Base-by-base conservation (phyloP, 1,140 invertebrate genomes). In the Campoletis sonorensis region DNA sequence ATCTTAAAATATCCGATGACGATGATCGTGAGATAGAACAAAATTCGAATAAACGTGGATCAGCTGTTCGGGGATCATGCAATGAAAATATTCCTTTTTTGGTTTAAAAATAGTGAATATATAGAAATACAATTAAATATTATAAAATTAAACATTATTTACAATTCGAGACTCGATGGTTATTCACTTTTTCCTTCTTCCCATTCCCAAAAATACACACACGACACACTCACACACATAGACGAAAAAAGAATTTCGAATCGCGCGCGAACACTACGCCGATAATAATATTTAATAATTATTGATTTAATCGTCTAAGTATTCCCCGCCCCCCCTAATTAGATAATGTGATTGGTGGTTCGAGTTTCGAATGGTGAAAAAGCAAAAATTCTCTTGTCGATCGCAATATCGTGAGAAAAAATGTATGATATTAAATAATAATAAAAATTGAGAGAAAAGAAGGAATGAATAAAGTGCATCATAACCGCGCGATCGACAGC, bases 331-430 rank as follows among this genome's bases (percentile, higher is more conserved):
- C 23, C 61, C 23, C 61, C 23, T 27, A 67, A 67, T 67, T 27
- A 58, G 33, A 30, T 77, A 77, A 33, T 33, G 37, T 78, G 61
- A 61, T 58, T 61, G 26, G 18, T 40, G 54, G 54, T 58, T 58
- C 21, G 18, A 26, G 61, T 26, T 27, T 67, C 13, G 23, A 67
- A 27, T 26, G 21, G 37, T 4, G 3, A 3, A 30, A 54, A 27
- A 49, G 51, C 18, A 30, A 33, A 45, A n/a, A 40, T 37, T 73
- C 23, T 26, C 71, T 49, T 49, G 5, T 37, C 49, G 49, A 40
- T n/a, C 21, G 49, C 18, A 49, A 73, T 23, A 23, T 73, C 27
- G 37, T 49, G n/a, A 76, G 30, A 76, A 23, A 51, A 51, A 76
- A 76, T 11, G 51, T 45, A 45, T 45, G 13, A 45, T 45, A 45